Percentiles rank a stretch among this genome's conserved stretches.
Conservation (phyloP, 1,140 invertebrate species). For the Drosophila rufa region DNA sequence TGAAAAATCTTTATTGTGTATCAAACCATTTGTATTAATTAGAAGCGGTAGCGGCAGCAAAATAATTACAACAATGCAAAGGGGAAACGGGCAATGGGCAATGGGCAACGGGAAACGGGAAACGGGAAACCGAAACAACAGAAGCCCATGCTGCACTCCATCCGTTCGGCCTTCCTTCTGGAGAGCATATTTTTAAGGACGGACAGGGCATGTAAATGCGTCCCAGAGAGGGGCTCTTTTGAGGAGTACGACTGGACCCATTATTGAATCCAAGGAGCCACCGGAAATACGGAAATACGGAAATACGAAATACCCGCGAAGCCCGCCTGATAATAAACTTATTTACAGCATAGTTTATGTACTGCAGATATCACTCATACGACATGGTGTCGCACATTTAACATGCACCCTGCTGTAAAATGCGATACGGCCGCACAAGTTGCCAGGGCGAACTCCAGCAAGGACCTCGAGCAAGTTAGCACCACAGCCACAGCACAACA, state of each 20-base stretch:
- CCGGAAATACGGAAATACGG: conserved; percentile 9
- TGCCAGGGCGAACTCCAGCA: conserved; percentile 5
- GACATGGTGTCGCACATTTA: conserved; percentile 75
- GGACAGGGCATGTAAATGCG: not conserved
- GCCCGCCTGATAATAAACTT: conserved; percentile 70
- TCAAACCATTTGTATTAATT: conserved; percentile 84
- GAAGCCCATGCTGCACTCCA: conserved; percentile 29
- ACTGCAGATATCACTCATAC: conserved; percentile 76
- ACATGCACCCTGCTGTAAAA: conserved; percentile 78
- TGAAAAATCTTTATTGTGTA: conserved; percentile 84
- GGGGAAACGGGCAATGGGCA: not conserved
- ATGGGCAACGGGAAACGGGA: not conserved
- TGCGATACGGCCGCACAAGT: conserved; percentile 63
- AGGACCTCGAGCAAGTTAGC: conserved; percentile 14
- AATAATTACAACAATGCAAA: conserved; percentile 75
- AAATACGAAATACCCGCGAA: conserved; percentile 16
- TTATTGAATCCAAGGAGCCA: conserved; percentile 24
- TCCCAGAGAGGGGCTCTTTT: not conserved
- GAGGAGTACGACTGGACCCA: conserved; percentile 6
- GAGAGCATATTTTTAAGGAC: conserved; percentile 35
- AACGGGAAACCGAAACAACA: conserved; percentile 1
- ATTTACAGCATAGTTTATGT: conserved; percentile 80
- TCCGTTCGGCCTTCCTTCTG: conserved; percentile 9
- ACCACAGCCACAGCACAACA: conserved; percentile 15
- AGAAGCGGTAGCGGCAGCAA: conserved; percentile 72